Conservation (phyloP, 2,797 vertebrate genomes). For the Halcyon smyrnensis region DNA sequence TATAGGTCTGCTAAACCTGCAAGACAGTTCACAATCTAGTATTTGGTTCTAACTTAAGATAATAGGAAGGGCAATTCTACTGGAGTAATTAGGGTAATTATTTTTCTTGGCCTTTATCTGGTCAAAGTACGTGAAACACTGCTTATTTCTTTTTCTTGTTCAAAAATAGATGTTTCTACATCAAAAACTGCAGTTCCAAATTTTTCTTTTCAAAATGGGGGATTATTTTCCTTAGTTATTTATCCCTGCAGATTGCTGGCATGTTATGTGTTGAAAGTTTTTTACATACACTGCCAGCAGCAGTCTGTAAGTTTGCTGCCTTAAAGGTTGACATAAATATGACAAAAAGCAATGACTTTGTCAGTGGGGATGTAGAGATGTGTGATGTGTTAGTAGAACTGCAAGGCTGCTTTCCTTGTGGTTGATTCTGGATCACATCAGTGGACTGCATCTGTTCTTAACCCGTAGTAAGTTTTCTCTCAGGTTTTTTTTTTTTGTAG, state of each 20-base stretch:
- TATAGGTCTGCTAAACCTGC: slow-evolving; percentile 9
- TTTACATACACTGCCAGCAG: slow-evolving; percentile 43
- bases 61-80: slow-evolving; percentile 32
- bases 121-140: slow-evolving; percentile 49
- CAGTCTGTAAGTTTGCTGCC: slow-evolving; percentile 55
- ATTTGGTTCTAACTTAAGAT: slow-evolving; percentile 20
- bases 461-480: slow-evolving; percentile 7
- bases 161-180: slow-evolving; percentile 67
- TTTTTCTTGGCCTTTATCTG: background rate
- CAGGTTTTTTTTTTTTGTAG: slow-evolving; percentile 67
- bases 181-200: slow-evolving; percentile 64
- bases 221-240: slow-evolving; percentile 66
- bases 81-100: slow-evolving; percentile 35
- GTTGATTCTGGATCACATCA: slow-evolving; percentile 37
- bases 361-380: slow-evolving; percentile 48
- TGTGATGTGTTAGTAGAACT: slow-evolving; percentile 47
- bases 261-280: slow-evolving; percentile 74
- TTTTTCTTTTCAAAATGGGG: slow-evolving; percentile 61
- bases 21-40: background rate
- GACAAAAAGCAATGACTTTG: slow-evolving; percentile 52
- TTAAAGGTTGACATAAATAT: slow-evolving; percentile 61
- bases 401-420: slow-evolving; percentile 62
- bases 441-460: slow-evolving; percentile 39
- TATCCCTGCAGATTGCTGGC: slow-evolving; percentile 71
- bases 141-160: slow-evolving; percentile 53